Evolutionary conservation across 2,797 vertebrate genomes (phyloP), one percentile per base, ranked within the genome.

Genomic region (Sebastes matsubarae): DNA sequence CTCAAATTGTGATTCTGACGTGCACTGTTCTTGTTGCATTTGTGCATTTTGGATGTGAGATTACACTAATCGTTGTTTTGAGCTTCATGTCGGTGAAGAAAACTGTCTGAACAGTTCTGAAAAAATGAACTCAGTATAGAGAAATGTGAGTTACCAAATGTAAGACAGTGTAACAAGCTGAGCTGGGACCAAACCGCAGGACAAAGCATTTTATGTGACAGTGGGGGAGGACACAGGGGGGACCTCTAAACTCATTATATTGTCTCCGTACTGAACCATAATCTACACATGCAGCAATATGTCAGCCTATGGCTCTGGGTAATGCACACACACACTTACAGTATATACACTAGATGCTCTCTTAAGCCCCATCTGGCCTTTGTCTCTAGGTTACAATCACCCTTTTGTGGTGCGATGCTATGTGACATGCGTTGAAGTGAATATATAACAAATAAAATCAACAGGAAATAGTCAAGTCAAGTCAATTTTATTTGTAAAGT

Each of bases 171-270:
- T n/a, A 24, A 13, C 32, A 24, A 32, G 64, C 64, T 36, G 29
- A 55, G 22, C 29, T 52, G n/a, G 4, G 8, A 34, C 29, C 32
- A 32, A 42, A 24, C 42, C 12, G 58, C 71, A 32, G 25, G 4
- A 65, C 50, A 18, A 52, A 79, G 63, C 24, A 13, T 38, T 68
- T 30, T 25, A n/a, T 61, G 16, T 29, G 27, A 27, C 13, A 29
- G 24, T 14, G 16, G 54, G 55, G 36, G 13, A 38, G 27, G 38
- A 27, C 30, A 38, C 32, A 42, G 67, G 4, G 8, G 25, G 71
- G 32, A 63, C 20, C 25, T 68, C 30, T 42, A 46, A 79, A 38
- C 76, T 75, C 59, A 75, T 75, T 71, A 79, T 18, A 61, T 6
- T 55, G 60, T 79, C 42, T 68, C 22, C 32, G 12, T 22, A 30